Conservation (phyloP, 2,797 vertebrate species). For the Phalloptychus januarius region DNA sequence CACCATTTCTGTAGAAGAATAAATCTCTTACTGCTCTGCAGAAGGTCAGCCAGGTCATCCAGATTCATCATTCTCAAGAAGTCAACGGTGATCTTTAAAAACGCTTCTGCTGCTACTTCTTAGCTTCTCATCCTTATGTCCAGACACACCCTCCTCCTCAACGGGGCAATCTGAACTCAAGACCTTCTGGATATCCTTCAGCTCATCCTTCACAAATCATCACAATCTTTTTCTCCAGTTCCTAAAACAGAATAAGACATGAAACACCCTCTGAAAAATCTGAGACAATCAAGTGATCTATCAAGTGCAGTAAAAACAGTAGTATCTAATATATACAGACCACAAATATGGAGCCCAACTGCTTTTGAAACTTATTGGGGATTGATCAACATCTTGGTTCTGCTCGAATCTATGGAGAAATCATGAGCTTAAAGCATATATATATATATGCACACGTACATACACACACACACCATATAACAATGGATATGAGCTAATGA, state of each 20-base stretch:
- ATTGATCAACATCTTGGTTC: not conserved
- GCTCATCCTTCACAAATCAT: not conserved
- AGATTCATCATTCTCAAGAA: too few species aligned
- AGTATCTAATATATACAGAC: not conserved
- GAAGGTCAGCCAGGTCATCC: not conserved
- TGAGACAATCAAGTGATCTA: not conserved
- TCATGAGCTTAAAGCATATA: not conserved
- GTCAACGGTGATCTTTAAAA: not conserved
- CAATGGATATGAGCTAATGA: too few species aligned
- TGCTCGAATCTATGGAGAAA: not conserved
- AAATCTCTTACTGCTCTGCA: not conserved
- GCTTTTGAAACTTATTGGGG: not conserved
- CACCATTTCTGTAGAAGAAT: too few species aligned
- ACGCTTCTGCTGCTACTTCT: not conserved
- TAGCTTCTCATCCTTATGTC: not conserved
- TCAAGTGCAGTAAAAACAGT: not conserved
- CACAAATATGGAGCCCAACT: not conserved
- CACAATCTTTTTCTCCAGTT: not conserved
- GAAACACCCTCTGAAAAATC: not conserved
- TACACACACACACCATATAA: too few species aligned
- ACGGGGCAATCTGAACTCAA: not conserved
- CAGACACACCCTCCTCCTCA: not conserved
- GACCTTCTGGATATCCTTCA: not conserved
- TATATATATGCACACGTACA: too few species aligned
- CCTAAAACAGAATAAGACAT: not conserved